Percentiles rank a stretch among this genome's conserved stretches.
These are phyloP conservation scores for Cyclina sinensis DNA, from an alignment of 1,140 invertebrate species.

Conservation along the genomic window DNA sequence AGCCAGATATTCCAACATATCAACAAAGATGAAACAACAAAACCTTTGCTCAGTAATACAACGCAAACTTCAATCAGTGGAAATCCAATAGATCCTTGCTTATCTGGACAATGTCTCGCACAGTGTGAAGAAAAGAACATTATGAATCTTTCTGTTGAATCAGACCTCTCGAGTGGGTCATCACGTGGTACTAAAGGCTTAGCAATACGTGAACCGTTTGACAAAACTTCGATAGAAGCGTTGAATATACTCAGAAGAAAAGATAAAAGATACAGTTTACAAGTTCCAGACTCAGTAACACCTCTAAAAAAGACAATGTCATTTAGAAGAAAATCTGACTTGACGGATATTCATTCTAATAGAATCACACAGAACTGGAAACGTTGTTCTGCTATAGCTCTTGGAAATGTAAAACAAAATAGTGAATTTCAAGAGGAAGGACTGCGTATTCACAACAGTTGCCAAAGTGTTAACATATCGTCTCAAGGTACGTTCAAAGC, in stretches of 20 bases:
- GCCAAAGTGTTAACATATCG: background rate
- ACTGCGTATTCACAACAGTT: background rate
- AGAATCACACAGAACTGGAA: background rate
- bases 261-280: background rate
- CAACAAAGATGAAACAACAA: background rate
- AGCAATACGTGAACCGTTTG: background rate
- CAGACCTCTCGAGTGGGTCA: too few relatives aligned
- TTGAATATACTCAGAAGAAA: background rate
- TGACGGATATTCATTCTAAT: background rate
- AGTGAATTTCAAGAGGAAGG: background rate
- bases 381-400: background rate
- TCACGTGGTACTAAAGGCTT: too few relatives aligned
- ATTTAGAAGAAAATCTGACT: slow-evolving; percentile 15
- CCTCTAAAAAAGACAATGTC: background rate
- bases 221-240: background rate
- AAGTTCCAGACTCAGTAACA: background rate
- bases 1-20: background rate
- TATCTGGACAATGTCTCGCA: too few relatives aligned
- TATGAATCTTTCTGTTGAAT: too few relatives aligned
- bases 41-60: background rate
- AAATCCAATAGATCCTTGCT: too few relatives aligned
- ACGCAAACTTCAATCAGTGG: background rate
- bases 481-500: background rate
- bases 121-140: too few relatives aligned
- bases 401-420: background rate